Base-by-base conservation (phyloP, 2,113 vertebrate species). In the Semicossyphus pulcher region DNA sequence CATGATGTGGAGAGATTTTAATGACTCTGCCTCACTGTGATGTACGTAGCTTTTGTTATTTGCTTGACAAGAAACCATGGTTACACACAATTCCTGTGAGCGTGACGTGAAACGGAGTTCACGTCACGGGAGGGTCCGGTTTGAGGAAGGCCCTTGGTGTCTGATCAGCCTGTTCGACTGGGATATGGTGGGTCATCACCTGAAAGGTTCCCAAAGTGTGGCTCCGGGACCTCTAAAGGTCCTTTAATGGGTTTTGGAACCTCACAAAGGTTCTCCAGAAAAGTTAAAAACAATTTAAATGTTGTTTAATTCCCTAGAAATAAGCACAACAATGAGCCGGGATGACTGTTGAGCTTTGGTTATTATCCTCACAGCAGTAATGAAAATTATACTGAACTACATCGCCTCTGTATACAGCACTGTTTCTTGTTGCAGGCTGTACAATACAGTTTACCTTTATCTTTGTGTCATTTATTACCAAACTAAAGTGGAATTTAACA, bases 141-240 rank as follows among this genome's bases (percentile, higher is more conserved):
- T n/a, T n/a, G n/a, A n/a, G n/a, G n/a, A n/a, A n/a, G n/a, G n/a
- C n/a, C n/a, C n/a, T n/a, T 75, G 86, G 73, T 57, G 70, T 77
- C 76, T 23, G 67, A 76, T 86, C 71, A 66, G 8, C 51, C 42
- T n/a, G 47, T 88, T 81, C 60, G 47, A 79, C 62, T n/a, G 41
- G 54, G 28, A 86, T 45, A 29, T 51, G n/a, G 28, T 10, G 21
- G 69, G 78, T 72, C 41, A 51, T 72, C 54, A 59, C 59, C 32
- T 12, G 54, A 18, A 79, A 52, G 63, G 37, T 64, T 80, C 47
- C 37, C 32, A 54, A 67, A 51, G 39, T 74, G 45, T 23, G 69
- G 28, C 20, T 49, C 36, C 5, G 42, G 36, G 41, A 34, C 41
- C 32, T 51, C 23, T 1, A 15, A 57, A 15, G 26, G 49, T 65